Conservation (phyloP, 2,113 vertebrate genomes). For the Sminthopsis crassicaudata region DNA sequence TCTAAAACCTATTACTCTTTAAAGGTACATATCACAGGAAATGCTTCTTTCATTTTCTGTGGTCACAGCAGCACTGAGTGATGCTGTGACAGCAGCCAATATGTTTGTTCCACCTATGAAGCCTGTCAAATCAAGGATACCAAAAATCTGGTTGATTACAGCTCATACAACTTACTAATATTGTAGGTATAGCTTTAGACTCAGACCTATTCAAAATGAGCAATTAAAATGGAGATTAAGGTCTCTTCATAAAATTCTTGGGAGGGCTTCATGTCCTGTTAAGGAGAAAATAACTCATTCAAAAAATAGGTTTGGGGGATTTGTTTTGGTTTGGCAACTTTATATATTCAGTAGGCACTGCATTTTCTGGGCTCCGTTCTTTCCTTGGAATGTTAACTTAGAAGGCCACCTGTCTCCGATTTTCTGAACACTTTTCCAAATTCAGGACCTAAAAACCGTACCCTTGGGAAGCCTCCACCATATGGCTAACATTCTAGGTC, state of each 20-base stretch:
- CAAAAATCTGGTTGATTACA: constrained; percentile 57
- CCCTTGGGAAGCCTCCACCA: not conserved
- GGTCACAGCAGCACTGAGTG: constrained; percentile 33
- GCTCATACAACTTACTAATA: constrained; percentile 33
- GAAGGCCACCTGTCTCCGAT: not conserved
- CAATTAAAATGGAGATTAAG: constrained; percentile 31
- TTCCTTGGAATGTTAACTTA: not conserved
- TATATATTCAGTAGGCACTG: not conserved
- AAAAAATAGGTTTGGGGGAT: not conserved
- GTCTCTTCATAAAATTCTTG: constrained; percentile 34
- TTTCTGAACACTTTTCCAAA: constrained; percentile 7
- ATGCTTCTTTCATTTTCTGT: constrained; percentile 43
- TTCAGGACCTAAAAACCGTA: constrained; percentile 14
- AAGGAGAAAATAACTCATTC: not conserved
- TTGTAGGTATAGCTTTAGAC: not conserved
- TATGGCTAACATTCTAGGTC: not conserved
- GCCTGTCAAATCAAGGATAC: constrained; percentile 26
- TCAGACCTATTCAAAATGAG: constrained; percentile 47
- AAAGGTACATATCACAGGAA: constrained; percentile 35
- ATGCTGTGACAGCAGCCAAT: not conserved
- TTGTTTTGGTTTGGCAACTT: constrained; percentile 18
- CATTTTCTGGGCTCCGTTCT: not conserved
- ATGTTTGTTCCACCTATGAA: constrained; percentile 71
- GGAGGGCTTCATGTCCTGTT: not conserved
- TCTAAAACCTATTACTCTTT: not conserved